Conservation (phyloP, 2,888 invertebrate species). For the Eupithecia tripunctaria region DNA sequence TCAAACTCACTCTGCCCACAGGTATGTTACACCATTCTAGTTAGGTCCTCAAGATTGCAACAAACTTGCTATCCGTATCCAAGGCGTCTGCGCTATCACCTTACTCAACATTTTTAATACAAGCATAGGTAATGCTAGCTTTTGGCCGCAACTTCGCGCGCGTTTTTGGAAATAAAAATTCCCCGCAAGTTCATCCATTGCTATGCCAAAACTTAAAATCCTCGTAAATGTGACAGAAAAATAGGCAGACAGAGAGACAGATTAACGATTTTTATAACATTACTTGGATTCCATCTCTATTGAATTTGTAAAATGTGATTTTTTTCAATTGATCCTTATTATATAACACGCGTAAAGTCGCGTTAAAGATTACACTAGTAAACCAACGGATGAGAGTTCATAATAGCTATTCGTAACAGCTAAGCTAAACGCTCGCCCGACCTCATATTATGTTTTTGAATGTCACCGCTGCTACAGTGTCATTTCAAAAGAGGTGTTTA, state of each 20-base stretch:
- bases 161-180: too few relatives aligned
- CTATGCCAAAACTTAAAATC: too few relatives aligned
- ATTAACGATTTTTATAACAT: too few relatives aligned
- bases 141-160: too few relatives aligned
- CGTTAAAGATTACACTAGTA: not conserved
- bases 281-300: too few relatives aligned
- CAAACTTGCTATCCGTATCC: too few relatives aligned
- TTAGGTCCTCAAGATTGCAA: not conserved
- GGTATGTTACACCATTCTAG: not conserved
- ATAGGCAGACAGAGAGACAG: too few relatives aligned
- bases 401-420: conserved; percentile 43
- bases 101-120: too few relatives aligned
- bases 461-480: conserved; percentile 27
- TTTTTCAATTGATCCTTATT: not conserved
- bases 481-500: conserved; percentile 6
- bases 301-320: not conserved
- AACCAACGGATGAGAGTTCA: conserved; percentile 33
- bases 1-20: not conserved
- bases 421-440: conserved; percentile 45
- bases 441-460: conserved; percentile 50
- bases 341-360: not conserved
- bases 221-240: too few relatives aligned
- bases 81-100: too few relatives aligned
- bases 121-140: too few relatives aligned
- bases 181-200: too few relatives aligned